Percentiles rank a stretch among this genome's conserved stretches.
Evolutionary conservation across 2,113 vertebrate genomes (phyloP).

Genomic region (Ovis canadensis): DNA sequence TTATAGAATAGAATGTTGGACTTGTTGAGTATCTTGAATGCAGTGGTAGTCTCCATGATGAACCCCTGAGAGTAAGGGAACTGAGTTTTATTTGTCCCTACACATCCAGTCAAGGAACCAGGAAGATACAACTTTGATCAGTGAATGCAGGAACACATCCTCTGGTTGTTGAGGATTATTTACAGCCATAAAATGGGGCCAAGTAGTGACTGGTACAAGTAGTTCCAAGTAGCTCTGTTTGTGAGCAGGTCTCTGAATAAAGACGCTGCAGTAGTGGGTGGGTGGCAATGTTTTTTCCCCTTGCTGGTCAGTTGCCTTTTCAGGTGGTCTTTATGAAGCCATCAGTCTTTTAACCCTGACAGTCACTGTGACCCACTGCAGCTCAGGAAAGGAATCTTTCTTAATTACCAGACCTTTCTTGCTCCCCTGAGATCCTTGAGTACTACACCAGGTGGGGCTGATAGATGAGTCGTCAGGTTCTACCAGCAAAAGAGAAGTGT

Average conservation of each 20-base stretch:
- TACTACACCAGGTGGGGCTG: slow-evolving; percentile 42
- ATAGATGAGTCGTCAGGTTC: slow-evolving; percentile 25
- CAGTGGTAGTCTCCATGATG: not conserved
- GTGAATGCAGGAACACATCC: not conserved
- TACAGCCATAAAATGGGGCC: not conserved
- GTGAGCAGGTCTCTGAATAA: not conserved
- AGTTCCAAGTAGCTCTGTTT: not conserved
- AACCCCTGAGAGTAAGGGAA: not conserved
- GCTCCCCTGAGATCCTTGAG: slow-evolving; percentile 57
- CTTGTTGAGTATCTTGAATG: not conserved
- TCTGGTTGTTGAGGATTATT: not conserved
- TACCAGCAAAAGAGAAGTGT: not conserved
- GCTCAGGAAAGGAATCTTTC: slow-evolving; percentile 67
- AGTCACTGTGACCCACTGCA: slow-evolving; percentile 60
- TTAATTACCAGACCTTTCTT: slow-evolving; percentile 69
- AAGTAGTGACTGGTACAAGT: not conserved
- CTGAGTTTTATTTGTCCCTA: not conserved
- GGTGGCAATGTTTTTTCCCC: slow-evolving; percentile 5
- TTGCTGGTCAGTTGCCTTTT: slow-evolving; percentile 63
- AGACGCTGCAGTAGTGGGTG: not conserved
- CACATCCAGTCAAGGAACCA: not conserved
- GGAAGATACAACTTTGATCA: not conserved
- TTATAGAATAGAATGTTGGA: not conserved
- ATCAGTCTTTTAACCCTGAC: slow-evolving; percentile 59
- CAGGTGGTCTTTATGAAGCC: slow-evolving; percentile 69